phyloP scores from a whole-genome alignment of 2,888 invertebrate genomes.

The Mythimna lalbum region DNA sequence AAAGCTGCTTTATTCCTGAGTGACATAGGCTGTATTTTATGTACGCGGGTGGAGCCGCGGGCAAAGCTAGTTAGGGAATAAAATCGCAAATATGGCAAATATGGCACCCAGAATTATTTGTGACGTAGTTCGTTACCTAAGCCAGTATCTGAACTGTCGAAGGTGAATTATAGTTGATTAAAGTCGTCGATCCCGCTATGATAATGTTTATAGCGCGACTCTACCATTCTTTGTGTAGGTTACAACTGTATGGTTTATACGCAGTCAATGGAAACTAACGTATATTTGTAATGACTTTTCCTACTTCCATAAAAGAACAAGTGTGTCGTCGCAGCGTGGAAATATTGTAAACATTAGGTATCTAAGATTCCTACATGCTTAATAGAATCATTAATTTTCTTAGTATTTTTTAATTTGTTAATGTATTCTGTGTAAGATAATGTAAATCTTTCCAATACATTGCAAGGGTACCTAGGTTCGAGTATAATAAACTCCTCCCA shows the following conservation, averaged over 20 bases:
- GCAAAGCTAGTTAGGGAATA: too few relatives aligned
- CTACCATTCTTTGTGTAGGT: constrained; percentile 3
- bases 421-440: neutral
- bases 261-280: constrained; percentile 10
- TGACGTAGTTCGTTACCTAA: neutral
- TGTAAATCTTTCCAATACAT: too few relatives aligned
- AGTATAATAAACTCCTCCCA: too few relatives aligned
- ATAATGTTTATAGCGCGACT: constrained; percentile 7
- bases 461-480: too few relatives aligned
- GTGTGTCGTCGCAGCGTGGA: neutral
- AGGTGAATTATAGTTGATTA: constrained; percentile 9
- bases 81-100: too few relatives aligned
- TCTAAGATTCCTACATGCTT: neutral
- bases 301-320: neutral
- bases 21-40: too few relatives aligned
- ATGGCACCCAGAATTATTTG: constrained; percentile 1
- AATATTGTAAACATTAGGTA: neutral
- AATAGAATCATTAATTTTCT: too few relatives aligned
- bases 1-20: too few relatives aligned
- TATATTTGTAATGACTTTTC: constrained; percentile 16
- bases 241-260: constrained; percentile 4
- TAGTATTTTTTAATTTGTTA: too few relatives aligned
- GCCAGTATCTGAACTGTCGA: neutral
- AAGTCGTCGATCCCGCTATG: constrained; percentile 3
- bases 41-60: too few relatives aligned